Base-by-base conservation (phyloP, 2,113 vertebrate genomes). In the Megalops atlanticus region DNA sequence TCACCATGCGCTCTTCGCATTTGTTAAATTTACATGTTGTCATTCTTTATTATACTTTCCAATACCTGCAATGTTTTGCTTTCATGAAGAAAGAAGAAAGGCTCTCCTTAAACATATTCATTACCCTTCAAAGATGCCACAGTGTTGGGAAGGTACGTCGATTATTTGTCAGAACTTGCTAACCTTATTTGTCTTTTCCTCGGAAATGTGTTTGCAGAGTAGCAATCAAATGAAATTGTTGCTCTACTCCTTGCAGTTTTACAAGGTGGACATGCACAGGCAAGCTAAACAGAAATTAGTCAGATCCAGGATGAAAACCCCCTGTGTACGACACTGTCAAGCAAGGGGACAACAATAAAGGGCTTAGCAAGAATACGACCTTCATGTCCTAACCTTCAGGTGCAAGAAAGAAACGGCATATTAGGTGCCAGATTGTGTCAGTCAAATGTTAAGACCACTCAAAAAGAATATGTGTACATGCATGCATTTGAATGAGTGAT, bases 131-230 rank as follows among this genome's bases (percentile, higher is more conserved):
- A 64, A 31, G n/a, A 64, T 64, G 58, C 58, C 58, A 64, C n/a
- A 64, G 58, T 31, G 31, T 31, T 24, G 6, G 24, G n/a, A 27
- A 64, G 58, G 24, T 10, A 10, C 21, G 31, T 64, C 58, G 31
- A 64, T 64, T 64, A 64, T 64, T 64, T 64, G 58, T 64, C 58
- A 64, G 58, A 64, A 64, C 58, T 31, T 64, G 58, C 58, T 64
- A 64, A 64, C 58, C 58, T 64, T 64, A 64, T 24, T 64, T 64
- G 58, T 1, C n/a, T 4, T 64, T 8, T 31, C 58, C n/a, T 64
- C 58, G n/a, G 58, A 64, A 64, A n/a, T 5, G 24, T 64, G 58
- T 31, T 21, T 8, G 7, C 58, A 1, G 58, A n/a, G 2, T 5
- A 31, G 58, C 3, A 64, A 64, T 64, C 24, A 45, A 45, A 45